Base-by-base conservation (phyloP, 1,140 invertebrate genomes). In the Lysiphlebus fabarum region DNA sequence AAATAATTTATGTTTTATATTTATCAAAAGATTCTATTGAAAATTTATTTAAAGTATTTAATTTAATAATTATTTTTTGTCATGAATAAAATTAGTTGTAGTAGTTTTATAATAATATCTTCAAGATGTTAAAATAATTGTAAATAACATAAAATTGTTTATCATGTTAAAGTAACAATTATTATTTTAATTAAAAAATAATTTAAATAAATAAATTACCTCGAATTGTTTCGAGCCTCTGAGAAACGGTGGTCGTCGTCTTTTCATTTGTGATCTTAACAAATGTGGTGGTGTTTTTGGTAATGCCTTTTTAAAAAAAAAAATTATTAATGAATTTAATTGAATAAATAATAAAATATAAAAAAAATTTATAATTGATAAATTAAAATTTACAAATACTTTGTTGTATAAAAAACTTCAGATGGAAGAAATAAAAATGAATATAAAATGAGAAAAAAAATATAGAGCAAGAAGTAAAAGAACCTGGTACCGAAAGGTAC, bases 401-500 rank as follows among this genome's bases (percentile, higher is more conserved):
- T 6, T 9, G 12, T 12, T 14, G 12, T 9, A 9, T 7, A 10
- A 11, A 49, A 49, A 10, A 9, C 33, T 8, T 33, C 0, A 9
- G 4, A 36, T 51, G 34, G 0, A 51, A 36, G 38, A 40, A 40
- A 40, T 10, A 4, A 36, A 42, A 54, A 55, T n/a, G n/a, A n/a
- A n/a, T n/a, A n/a, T n/a, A n/a, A n/a, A n/a, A n/a, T n/a, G n/a
- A 17, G 40, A 44, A 55, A 62, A 60, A 63, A 59, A 57, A 58
- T 61, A 40, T 54, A 68, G 67, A 69, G 68, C 67, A 7, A 48
- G 61, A 54, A 55, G 65, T 59, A 58, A 51, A n/a, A 67, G 70
- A 63, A 70, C 72, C 75, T 75, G 75, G 73, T 59, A 77, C 75
- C 64, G 69, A 65, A 73, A 65, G 74, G 73, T 65, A 77, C 73